A percentile compares a stretch with the other conserved stretches of the same genome.
Conservation (phyloP, 1,140 invertebrate genomes). For the Theocolax elegans region DNA sequence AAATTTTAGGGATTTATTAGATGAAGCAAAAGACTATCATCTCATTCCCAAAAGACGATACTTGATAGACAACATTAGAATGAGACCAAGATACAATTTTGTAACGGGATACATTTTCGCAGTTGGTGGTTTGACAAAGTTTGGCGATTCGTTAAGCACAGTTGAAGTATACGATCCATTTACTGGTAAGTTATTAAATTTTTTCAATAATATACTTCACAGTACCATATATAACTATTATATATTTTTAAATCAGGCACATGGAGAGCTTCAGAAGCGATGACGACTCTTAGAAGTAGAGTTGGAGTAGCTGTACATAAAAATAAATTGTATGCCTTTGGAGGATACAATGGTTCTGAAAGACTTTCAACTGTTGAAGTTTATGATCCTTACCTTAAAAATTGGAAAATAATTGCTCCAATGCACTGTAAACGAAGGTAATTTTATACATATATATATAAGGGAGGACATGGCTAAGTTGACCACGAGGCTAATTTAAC, state of each 20-base stretch:
- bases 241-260: conserved; percentile 63
- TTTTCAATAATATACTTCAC: too few relatives aligned
- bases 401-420: conserved; percentile 82
- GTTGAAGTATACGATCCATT: conserved; percentile 89
- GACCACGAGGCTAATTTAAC: not conserved
- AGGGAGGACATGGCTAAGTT: not conserved
- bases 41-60: conserved; percentile 85
- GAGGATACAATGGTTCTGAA: conserved; percentile 85
- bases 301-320: conserved; percentile 87
- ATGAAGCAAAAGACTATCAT: conserved; percentile 87
- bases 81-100: conserved; percentile 81
- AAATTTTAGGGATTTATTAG: conserved; percentile 77
- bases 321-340: conserved; percentile 80
- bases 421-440: conserved; percentile 88
- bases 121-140: conserved; percentile 87
- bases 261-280: conserved; percentile 85
- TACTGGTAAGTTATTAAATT: conserved; percentile 49
- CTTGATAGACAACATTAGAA: conserved; percentile 80
- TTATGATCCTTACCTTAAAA: conserved; percentile 78
- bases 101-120: conserved; percentile 86
- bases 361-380: conserved; percentile 87
- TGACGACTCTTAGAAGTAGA: conserved; percentile 82
- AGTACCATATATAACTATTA: conserved; percentile 9
- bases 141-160: conserved; percentile 86
- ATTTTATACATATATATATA: not conserved